phyloP scores from a whole-genome alignment of 2,888 invertebrate genomes.

The Baccha elongata region DNA sequence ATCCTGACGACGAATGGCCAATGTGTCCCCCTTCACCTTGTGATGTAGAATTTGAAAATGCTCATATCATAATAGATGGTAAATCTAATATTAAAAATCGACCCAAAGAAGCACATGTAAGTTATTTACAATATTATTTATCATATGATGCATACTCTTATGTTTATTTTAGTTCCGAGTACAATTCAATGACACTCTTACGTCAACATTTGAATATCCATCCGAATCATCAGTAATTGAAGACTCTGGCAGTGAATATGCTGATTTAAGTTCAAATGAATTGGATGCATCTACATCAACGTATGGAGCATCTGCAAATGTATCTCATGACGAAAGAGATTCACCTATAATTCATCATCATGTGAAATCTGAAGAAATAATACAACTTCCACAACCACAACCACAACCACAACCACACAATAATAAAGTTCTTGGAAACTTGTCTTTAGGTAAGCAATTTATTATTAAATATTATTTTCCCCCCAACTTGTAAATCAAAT shows the following conservation, averaged over 20 bases:
- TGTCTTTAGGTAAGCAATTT: slow-evolving; percentile 81
- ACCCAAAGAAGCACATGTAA: slow-evolving; percentile 81
- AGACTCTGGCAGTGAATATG: slow-evolving; percentile 82
- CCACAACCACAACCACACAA: too few species aligned
- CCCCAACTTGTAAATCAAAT: background rate
- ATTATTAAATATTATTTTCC: slow-evolving; percentile 34
- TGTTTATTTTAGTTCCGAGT: slow-evolving; percentile 89
- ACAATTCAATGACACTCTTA: slow-evolving; percentile 93
- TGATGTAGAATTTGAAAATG: slow-evolving; percentile 92
- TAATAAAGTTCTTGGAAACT: slow-evolving; percentile 80
- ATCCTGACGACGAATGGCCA: slow-evolving; percentile 85
- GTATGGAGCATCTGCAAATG: slow-evolving; percentile 29
- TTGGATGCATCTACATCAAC: slow-evolving; percentile 68
- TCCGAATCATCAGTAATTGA: slow-evolving; percentile 92
- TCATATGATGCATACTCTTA: too few species aligned
- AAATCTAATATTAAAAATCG: slow-evolving; percentile 90
- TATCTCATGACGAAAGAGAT: slow-evolving; percentile 64
- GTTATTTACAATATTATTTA: too few species aligned
- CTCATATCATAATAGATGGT: slow-evolving; percentile 95
- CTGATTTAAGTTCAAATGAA: slow-evolving; percentile 76
- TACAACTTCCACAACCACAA: slow-evolving; percentile 81
- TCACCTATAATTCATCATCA: slow-evolving; percentile 77
- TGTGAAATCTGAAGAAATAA: slow-evolving; percentile 81
- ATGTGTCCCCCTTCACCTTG: slow-evolving; percentile 90
- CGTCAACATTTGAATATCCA: slow-evolving; percentile 96